Base-by-base conservation (phyloP, 2,797 vertebrate species). In the Chrosomus eos region DNA sequence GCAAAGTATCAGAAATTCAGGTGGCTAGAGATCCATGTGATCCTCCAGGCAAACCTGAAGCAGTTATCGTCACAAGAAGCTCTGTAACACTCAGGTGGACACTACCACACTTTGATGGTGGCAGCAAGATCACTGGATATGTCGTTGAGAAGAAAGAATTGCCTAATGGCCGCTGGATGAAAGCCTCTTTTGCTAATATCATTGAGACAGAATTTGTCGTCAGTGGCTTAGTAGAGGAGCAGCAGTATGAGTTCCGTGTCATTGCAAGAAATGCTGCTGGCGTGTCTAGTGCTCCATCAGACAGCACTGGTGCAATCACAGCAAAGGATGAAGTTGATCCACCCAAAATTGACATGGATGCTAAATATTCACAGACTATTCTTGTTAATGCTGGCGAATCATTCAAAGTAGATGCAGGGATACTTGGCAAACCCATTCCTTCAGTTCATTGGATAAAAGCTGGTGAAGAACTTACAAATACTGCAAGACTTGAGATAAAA, bases 111-210 rank as follows among this genome's bases (percentile, higher is more conserved):
- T 98, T 97, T 85, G 97, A 99, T 89, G 97, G 95, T 48, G 98
- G 98, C 88, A 98, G 97, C 90, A 98, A 97, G 90, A 97, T 99
- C 89, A 99, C 96, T 70, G 98, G 98, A 60, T 99, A 99, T 79
- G 88, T 98, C 77, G 96, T 99, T 92, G 98, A 99, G 93, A 99
- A 98, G 93, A 99, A 97, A 86, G 95, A 99, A 87, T 91, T 96
- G 82, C 91, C 94, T 58, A 96, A 95, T 3, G 97, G 98, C 14
- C 97, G 98, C n/a, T 99, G 98, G 98, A 99, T 99, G 98, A 99
- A 99, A 91, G 97, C 98, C 88, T 99, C 97, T 91, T 99, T 99
- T 86, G 90, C 98, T 68, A 99, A 99, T 87, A 88, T 99, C 40
- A 96, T 97, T 89, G 96, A 98, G 78, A 99, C 97, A 26, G 92